phyloP scores from a whole-genome alignment of 2,888 invertebrate species.

The Chirona hameri region DNA sequence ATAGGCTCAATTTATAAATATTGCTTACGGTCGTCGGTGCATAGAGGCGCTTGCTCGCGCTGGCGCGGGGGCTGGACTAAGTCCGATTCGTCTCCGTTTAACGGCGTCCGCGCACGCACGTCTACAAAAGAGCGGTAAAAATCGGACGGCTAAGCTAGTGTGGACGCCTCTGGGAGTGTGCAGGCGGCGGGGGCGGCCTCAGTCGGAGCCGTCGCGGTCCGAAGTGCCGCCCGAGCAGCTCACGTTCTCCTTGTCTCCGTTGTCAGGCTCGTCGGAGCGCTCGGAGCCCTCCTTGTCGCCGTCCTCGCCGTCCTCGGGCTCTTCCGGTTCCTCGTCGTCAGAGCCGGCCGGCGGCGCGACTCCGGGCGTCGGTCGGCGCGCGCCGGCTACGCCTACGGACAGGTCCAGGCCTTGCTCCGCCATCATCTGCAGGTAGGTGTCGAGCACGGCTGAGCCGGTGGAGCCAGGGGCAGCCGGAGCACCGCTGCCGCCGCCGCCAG shows the following conservation, averaged over 20 bases:
- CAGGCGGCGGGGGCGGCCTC: background rate
- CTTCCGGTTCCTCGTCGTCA: background rate
- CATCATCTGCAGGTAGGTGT: slow-evolving; percentile 83
- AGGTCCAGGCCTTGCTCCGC: slow-evolving; percentile 48
- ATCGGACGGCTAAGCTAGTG: slow-evolving; percentile 27
- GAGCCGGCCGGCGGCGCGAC: background rate
- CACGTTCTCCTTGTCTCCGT: slow-evolving; percentile 24
- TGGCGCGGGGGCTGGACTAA: background rate
- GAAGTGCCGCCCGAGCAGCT: slow-evolving; percentile 27
- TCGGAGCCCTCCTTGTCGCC: background rate
- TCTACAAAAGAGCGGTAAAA: slow-evolving; percentile 28
- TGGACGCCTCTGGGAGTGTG: background rate
- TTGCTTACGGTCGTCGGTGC: slow-evolving; percentile 9
- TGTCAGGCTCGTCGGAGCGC: slow-evolving; percentile 12
- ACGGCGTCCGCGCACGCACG: background rate
- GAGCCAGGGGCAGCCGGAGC: slow-evolving; percentile 64
- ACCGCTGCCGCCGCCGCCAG: slow-evolving; percentile 37
- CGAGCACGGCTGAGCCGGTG: slow-evolving; percentile 72
- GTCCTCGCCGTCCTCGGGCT: background rate
- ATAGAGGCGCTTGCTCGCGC: background rate
- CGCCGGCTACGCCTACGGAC: slow-evolving; percentile 23
- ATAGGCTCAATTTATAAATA: slow-evolving; percentile 26
- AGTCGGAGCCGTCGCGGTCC: slow-evolving; percentile 9
- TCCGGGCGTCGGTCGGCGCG: background rate
- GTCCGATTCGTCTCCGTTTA: background rate